Base-by-base conservation (phyloP, 2,888 invertebrate genomes). In the Caenorhabditis sp. region DNA sequence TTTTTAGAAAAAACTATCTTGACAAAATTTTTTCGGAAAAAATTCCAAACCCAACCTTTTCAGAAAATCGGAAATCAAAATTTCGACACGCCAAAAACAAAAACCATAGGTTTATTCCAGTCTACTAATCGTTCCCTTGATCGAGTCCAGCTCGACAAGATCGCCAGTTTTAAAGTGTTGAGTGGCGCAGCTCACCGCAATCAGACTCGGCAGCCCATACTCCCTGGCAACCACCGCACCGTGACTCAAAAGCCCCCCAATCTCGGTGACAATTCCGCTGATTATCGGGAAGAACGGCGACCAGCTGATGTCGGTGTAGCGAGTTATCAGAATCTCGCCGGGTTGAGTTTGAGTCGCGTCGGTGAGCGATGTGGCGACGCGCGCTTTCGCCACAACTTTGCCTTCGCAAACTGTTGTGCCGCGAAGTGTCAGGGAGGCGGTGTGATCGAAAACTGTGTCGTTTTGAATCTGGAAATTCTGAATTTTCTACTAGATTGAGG, bases 401-500 rank as follows among this genome's bases (percentile, higher is more conserved):
- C 93, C 93, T 6, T 91, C 90, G 82, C 92, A 93, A 2, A 93
- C 93, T 0, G 93, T 91, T 10, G 92, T 92, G 10, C 93, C 94
- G 76, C 87, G 83, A 6, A 92, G 67, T 8, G 74, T 66, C 8
- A 71, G 23, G 14, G 63, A 65, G 23, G 62, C 58, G 43, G 62
- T 66, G 21, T 53, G 37, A 36, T 74, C 61, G 10, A 66, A 54
- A 17, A 62, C 36, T 21, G 58, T 49, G 36, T 77, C 69, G 5
- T 68, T 49, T 36, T 67, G 66, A 1, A 74, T 66, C 62, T 61
- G n/a, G n/a, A n/a, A n/a, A n/a, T n/a, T n/a, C n/a, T n/a, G n/a
- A n/a, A n/a, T n/a, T n/a, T n/a, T n/a, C n/a, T n/a, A n/a, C n/a
- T n/a, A n/a, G n/a, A n/a, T n/a, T n/a, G n/a, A n/a, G n/a, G n/a